These are phyloP conservation scores for Caenorhabditis sp. DNA, from an alignment of 2,888 invertebrate genomes.

Conservation along the genomic window DNA sequence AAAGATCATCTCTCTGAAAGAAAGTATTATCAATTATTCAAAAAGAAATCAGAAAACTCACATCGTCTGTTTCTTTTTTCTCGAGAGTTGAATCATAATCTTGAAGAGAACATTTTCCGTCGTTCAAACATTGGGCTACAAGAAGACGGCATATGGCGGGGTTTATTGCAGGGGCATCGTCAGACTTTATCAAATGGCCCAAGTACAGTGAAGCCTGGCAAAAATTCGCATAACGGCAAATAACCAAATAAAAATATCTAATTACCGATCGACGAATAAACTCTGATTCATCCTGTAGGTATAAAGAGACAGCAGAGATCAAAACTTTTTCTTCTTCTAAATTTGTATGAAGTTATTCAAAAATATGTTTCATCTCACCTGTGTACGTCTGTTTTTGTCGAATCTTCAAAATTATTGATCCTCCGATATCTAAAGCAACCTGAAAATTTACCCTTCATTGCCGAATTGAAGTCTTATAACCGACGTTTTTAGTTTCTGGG, in stretches of 20 bases:
- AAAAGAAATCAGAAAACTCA: neutral
- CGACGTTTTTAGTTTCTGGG: slow-evolving; percentile 36
- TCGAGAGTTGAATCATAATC: neutral
- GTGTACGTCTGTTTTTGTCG: slow-evolving; percentile 20
- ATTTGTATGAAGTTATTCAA: neutral
- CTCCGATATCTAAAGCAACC: slow-evolving; percentile 46
- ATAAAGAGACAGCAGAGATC: slow-evolving; percentile 48
- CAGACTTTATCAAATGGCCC: slow-evolving; percentile 20
- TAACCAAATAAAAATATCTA: neutral
- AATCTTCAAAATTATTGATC: slow-evolving; percentile 12
- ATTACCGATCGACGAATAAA: slow-evolving; percentile 29
- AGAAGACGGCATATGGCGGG: slow-evolving; percentile 52
- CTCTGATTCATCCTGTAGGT: slow-evolving; percentile 60
- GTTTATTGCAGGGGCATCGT: slow-evolving; percentile 25
- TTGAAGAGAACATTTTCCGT: slow-evolving; percentile 22
- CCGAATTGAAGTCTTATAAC: neutral
- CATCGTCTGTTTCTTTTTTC: slow-evolving; percentile 10
- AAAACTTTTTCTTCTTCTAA: slow-evolving; percentile 20
- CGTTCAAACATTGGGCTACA: slow-evolving; percentile 31
- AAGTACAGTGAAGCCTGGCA: slow-evolving; percentile 22
- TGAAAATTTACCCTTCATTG: slow-evolving; percentile 4
- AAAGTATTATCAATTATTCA: too few species aligned
- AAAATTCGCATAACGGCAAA: neutral
- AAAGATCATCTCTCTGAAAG: slow-evolving; percentile 60
- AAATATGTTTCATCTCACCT: neutral